These are phyloP conservation scores for Phycodurus eques DNA, from an alignment of 2,113 vertebrate species.

Conservation along the genomic window DNA sequence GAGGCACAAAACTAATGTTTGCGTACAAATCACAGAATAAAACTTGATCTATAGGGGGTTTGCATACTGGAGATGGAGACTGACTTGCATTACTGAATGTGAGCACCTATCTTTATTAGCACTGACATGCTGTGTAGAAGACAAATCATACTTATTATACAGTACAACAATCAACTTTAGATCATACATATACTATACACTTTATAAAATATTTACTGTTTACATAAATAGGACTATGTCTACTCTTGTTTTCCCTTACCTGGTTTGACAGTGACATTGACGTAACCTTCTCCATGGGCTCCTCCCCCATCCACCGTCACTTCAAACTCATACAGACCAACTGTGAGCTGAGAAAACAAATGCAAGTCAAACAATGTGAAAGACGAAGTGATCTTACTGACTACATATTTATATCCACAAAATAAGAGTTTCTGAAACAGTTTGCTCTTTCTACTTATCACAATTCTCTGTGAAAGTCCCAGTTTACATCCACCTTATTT, in stretches of 20 bases:
- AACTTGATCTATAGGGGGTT: background rate
- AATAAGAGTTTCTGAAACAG: too few relatives aligned
- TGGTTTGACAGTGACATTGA: slow-evolving; percentile 96
- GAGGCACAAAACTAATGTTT: background rate
- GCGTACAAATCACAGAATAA: background rate
- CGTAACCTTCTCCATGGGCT: slow-evolving; percentile 84
- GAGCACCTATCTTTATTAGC: too few relatives aligned
- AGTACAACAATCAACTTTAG: too few relatives aligned
- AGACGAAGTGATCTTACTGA: slow-evolving; percentile 13
- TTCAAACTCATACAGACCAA: slow-evolving; percentile 92
- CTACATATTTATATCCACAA: background rate
- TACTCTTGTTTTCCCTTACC: slow-evolving; percentile 65
- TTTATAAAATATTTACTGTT: too few relatives aligned
- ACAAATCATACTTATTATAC: too few relatives aligned
- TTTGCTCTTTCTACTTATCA: too few relatives aligned
- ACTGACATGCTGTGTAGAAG: too few relatives aligned
- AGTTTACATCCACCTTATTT: too few relatives aligned
- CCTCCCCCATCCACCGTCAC: slow-evolving; percentile 82
- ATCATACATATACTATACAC: too few relatives aligned
- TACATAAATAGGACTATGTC: background rate
- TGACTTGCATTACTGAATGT: background rate
- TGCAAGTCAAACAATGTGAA: background rate
- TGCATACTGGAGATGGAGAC: background rate
- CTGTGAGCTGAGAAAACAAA: slow-evolving; percentile 81
- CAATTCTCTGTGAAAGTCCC: too few relatives aligned